phyloP scores from a whole-genome alignment of 2,888 invertebrate genomes.

The Sipunculus nudus region DNA sequence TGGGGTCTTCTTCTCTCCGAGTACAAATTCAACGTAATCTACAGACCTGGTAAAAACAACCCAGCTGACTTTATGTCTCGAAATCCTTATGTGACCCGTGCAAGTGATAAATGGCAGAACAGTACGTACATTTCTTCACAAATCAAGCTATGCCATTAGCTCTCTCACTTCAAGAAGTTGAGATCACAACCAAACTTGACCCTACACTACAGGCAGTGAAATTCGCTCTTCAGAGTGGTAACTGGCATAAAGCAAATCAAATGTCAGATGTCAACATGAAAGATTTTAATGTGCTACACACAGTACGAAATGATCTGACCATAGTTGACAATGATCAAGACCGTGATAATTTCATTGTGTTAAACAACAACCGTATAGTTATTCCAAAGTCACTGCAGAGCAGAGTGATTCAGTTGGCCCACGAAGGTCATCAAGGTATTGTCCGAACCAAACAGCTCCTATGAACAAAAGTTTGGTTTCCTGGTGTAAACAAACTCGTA shows the following conservation, averaged over 20 bases:
- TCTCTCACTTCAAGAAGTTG: slow-evolving; percentile 3
- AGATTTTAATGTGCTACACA: too few relatives aligned
- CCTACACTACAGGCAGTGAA: not conserved
- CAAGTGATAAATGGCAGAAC: too few relatives aligned
- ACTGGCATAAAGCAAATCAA: too few relatives aligned
- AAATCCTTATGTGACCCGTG: slow-evolving; percentile 18
- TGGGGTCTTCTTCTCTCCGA: slow-evolving; percentile 37
- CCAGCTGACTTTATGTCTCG: slow-evolving; percentile 42
- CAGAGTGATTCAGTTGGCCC: slow-evolving; percentile 32
- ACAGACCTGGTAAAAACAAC: slow-evolving; percentile 36
- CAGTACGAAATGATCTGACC: slow-evolving; percentile 3
- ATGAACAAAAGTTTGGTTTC: slow-evolving; percentile 37
- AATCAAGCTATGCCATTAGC: slow-evolving; percentile 21
- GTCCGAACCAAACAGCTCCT: slow-evolving; percentile 35
- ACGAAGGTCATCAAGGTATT: slow-evolving; percentile 40
- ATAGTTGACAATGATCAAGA: too few relatives aligned
- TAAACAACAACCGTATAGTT: slow-evolving; percentile 6
- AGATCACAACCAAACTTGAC: slow-evolving; percentile 2
- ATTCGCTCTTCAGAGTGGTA: too few relatives aligned
- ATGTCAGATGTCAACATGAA: too few relatives aligned
- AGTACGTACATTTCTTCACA: slow-evolving; percentile 27
- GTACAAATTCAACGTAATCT: slow-evolving; percentile 31
- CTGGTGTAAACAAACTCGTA: slow-evolving; percentile 23
- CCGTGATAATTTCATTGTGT: not conserved
- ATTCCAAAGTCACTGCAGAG: slow-evolving; percentile 25